Percentiles rank a stretch among this genome's conserved stretches.
Evolutionary conservation across 1,140 invertebrate species (phyloP).

Genomic region (Drosophila ogumai): DNA sequence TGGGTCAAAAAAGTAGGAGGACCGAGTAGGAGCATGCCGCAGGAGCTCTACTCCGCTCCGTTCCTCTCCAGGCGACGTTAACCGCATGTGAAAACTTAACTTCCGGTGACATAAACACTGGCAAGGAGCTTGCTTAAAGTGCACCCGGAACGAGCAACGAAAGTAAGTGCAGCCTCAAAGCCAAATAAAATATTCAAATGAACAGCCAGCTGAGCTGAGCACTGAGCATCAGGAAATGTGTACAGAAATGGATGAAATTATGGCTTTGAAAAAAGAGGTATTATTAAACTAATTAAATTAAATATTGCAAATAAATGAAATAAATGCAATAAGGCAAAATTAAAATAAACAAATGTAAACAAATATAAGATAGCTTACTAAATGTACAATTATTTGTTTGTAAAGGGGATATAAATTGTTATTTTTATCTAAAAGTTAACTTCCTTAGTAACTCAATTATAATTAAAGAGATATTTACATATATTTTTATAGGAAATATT

Average conservation of each 20-base stretch:
- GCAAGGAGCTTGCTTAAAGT: constrained; percentile 77
- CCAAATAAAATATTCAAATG: constrained; percentile 82
- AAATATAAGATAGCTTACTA: neutral
- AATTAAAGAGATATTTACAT: no score
- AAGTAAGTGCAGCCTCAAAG: constrained; percentile 75
- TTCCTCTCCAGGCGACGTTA: constrained; percentile 66
- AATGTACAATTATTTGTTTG: no score
- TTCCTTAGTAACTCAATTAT: no score
- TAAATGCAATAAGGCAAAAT: neutral
- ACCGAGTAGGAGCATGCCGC: constrained; percentile 11
- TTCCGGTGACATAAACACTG: constrained; percentile 82
- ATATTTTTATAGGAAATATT: no score
- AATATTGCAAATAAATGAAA: neutral
- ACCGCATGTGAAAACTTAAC: constrained; percentile 83
- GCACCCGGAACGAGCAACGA: constrained; percentile 58
- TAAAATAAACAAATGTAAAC: neutral
- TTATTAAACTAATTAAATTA: neutral
- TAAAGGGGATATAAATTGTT: no score
- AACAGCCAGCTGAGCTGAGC: constrained; percentile 57
- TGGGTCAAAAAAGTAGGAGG: constrained; percentile 62
- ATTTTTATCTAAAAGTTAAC: no score
- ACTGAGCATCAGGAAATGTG: neutral
- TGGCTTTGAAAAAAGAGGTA: neutral
- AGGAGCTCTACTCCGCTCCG: neutral
- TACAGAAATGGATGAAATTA: neutral